Evolutionary conservation across 2,888 invertebrate species (phyloP), one percentile per base, ranked within the genome.

Genomic region (Phasia obesa): DNA sequence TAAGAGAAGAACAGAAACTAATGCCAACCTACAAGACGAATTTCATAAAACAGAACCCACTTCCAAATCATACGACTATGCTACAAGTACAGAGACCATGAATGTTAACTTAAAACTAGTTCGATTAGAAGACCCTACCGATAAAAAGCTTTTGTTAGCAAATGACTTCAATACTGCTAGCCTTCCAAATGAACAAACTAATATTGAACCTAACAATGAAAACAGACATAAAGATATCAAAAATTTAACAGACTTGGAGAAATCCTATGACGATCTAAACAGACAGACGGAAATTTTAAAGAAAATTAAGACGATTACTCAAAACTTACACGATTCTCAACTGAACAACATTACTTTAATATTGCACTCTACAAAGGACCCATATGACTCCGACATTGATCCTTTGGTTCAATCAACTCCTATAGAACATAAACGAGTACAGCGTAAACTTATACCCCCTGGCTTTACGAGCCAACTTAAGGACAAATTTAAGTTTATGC

Each of bases 361-460:
- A 17, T 23, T 23, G 44, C 23, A 62, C 4, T 17, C 27, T 2
- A 38, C 59, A 0, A 31, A 9, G 35, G 27, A 59, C 3, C 5
- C 53, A 6, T 60, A 77, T 15, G 75, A 83, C 49, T 76, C 75
- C 9, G 83, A 83, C 49, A 83, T 83, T 23, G 83, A 83, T 17
- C 83, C 83, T 4, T 47, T 80, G 35, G 19, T 27, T 11, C 79
- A 74, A 17, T 25, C 60, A 38, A 80, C 51, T 7, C 47, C 84
- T 2, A 31, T 31, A 1, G 70, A 80, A 53, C 84, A 84, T 17
- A 76, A 51, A 74, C 25, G 80, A 64, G 73, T 67, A 55, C 84
- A 75, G 57, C 76, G 4, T 60, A 82, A 21, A 78, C 73, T 67
- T 2, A 85, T 65, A 35, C 81, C 57, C 17, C 77, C 86, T 0